Evolutionary conservation across 1,140 invertebrate species (phyloP).

Genomic region (Sitobion miscanthi): DNA sequence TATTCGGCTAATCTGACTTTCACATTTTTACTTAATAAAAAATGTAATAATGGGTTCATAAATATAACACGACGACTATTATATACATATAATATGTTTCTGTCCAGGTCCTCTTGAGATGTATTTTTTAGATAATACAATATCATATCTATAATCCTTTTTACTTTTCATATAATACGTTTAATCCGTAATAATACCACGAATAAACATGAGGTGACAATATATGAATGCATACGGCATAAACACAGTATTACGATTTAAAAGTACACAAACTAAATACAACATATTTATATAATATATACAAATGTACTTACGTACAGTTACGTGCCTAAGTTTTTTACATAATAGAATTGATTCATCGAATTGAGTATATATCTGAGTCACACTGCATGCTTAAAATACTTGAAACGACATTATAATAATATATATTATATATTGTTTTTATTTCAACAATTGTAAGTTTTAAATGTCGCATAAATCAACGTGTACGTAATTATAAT

Average conservation of each 20-base stretch:
- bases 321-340: neutral
- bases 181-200: conserved; percentile 1
- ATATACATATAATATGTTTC: neutral
- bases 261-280: neutral
- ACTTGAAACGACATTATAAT: too few relatives aligned
- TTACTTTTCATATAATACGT: neutral
- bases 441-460: too few relatives aligned
- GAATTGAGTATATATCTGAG: neutral
- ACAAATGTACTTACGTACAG: too few relatives aligned
- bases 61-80: neutral
- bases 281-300: too few relatives aligned
- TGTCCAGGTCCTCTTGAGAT: neutral
- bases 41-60: neutral
- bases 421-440: too few relatives aligned
- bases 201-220: neutral
- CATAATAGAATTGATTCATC: neutral
- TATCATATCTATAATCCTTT: neutral
- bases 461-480: too few relatives aligned
- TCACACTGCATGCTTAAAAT: too few relatives aligned
- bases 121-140: neutral
- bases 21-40: conserved; percentile 12
- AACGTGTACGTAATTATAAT: too few relatives aligned
- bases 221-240: neutral
- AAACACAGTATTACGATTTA: neutral
- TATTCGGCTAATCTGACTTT: conserved; percentile 23